Percentiles rank a stretch among this genome's conserved stretches.
Conservation (phyloP, 2,113 vertebrate species). For the Empidonax traillii region DNA sequence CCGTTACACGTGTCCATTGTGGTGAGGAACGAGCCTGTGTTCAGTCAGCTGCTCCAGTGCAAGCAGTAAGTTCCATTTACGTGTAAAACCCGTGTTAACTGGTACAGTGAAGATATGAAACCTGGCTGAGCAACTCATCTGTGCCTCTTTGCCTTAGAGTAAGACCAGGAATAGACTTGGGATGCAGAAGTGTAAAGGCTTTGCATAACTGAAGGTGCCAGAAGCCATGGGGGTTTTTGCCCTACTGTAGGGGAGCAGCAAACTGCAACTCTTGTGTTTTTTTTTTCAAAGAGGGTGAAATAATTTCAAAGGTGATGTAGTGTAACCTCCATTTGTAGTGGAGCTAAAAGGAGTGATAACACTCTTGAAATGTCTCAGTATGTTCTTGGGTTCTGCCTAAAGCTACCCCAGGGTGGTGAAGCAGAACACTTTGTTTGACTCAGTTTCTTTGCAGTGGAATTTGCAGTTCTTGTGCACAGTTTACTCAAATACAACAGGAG, state of each 20-base stretch:
- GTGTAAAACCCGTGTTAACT: background rate
- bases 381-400: background rate
- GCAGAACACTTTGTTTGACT: background rate
- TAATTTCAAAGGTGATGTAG: background rate
- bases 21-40: constrained; percentile 92
- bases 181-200: background rate
- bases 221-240: background rate
- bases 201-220: background rate
- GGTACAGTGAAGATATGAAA: background rate
- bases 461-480: background rate
- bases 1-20: constrained; percentile 89
- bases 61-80: constrained; percentile 86
- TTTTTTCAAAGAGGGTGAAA: background rate
- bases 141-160: background rate
- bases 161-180: background rate
- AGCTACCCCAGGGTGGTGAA: background rate
- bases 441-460: background rate
- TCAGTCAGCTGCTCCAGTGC: constrained; percentile 94
- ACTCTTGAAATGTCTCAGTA: background rate
- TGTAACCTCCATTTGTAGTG: background rate
- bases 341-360: background rate
- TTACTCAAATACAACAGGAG: background rate
- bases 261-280: background rate
- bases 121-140: background rate
- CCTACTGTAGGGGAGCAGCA: background rate